These are phyloP conservation scores for Rhinichthys klamathensis DNA, from an alignment of 2,113 vertebrate species.

Conservation along the genomic window DNA sequence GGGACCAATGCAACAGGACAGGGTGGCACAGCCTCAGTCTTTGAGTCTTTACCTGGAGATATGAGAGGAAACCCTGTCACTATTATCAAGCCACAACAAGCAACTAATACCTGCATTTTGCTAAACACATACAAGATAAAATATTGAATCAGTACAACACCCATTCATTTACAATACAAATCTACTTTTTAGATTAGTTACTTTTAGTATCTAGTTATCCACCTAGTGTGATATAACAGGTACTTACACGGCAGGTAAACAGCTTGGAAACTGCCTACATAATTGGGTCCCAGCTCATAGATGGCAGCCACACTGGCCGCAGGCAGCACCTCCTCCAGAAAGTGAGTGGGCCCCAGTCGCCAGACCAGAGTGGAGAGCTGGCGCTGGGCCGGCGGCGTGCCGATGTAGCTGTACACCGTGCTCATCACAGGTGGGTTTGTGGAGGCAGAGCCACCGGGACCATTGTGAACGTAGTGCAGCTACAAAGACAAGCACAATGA, in stretches of 20 bases:
- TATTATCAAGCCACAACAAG: background rate
- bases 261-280: conserved; percentile 93
- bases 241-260: conserved; percentile 92
- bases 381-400: conserved; percentile 91
- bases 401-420: conserved; percentile 90
- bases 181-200: background rate
- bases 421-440: conserved; percentile 93
- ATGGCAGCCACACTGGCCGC: conserved; percentile 84
- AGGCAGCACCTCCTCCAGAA: conserved; percentile 94
- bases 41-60: conserved; percentile 91
- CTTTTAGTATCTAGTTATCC: background rate
- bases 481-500: conserved; percentile 57
- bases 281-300: conserved; percentile 93
- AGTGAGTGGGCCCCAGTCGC: conserved; percentile 93
- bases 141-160: background rate
- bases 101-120: background rate
- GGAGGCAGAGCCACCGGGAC: conserved; percentile 90
- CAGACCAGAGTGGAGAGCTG: conserved; percentile 90
- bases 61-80: background rate
- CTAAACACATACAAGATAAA: background rate
- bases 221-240: background rate
- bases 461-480: conserved; percentile 96
- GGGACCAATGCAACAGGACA: conserved; percentile 87
- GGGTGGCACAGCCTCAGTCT: conserved; percentile 81
- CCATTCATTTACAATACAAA: background rate